Base-by-base conservation (phyloP, 2,797 vertebrate species). In the Loriculus beryllinus region DNA sequence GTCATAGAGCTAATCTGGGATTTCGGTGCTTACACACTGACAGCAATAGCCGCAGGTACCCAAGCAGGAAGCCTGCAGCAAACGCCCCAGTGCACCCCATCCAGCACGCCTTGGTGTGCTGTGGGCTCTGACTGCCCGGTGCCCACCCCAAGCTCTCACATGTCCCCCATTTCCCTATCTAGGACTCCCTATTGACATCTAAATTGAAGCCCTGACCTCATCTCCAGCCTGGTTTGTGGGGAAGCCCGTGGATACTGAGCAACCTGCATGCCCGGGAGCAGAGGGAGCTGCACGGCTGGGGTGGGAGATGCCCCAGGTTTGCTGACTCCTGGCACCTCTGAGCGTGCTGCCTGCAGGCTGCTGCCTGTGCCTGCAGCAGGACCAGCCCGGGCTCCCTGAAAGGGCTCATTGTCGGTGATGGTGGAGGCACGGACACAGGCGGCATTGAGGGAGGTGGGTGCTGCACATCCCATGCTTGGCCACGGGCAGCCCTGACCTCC, bases 211-310 rank as follows among this genome's bases (percentile, higher is more conserved):
- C 37, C 43, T 3, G 4, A 25, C 33, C 22, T 59, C 25, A 29
- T 47, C 15, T 51, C n/a, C 25, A 14, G 16, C 10, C 43, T 1
- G 0, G 16, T 60, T 71, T 37, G 12, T 2, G 2, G 33, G 25
- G 39, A 75, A 75, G 42, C 20, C 33, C 23, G 17, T 0, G 2
- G 14, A 14, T 2, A 35, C 1, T 0, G 0, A 74, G 43, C 43
- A 23, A 4, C 12, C 25, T 1, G 1, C 22, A 2, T 0, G 4
- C 16, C 33, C n/a, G 11, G 48, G 31, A 45, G 1, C 0, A 0
- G 23, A 59, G 56, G 7, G 39, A 63, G 26, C 47, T 19, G 47
- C 10, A 10, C 0, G 16, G n/a, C 28, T 2, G 1, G 37, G 28
- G 4, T 7, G 14, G 43, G 28, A 40, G 31, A 7, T 8, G 29